Evolutionary conservation across 2,113 vertebrate species (phyloP), one percentile per base, ranked within the genome.

Genomic region (Romanogobio albipinnatus): DNA sequence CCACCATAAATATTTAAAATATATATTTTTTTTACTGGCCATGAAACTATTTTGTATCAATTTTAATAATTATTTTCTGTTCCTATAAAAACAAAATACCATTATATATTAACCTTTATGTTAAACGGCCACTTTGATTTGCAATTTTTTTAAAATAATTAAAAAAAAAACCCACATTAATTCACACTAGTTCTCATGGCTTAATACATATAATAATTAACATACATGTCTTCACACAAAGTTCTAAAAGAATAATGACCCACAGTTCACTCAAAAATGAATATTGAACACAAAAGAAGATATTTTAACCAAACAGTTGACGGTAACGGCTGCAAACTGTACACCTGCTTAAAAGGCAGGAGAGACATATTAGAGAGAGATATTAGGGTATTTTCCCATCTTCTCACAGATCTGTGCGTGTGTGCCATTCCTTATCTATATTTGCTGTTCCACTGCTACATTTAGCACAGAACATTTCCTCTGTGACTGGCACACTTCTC

Each of bases 381-480:
- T 33, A 66, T 26, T 13, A 19, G 29, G 29, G 5, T 56, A 26
- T 62, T 87, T 45, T 47, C 14, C 22, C 59, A 77, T 66, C 71
- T 81, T 47, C 62, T 81, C 2, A 17, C 2, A n/a, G 66, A 43
- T 24, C 17, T 29, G 33, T 58, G 15, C 14, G 56, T 83, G 51
- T 51, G 70, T 8, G 5, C 1, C 17, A 14, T 29, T 70, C 29
- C 61, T 59, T 36, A 76, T 81, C 70, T 49, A 58, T 47, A 56
- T 84, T 24, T 53, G 80, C 43, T 29, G 76, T 84, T 78, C 49
- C 62, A 33, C 43, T 68, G 61, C 61, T 68, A 26, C 19, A 49
- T 64, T 81, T 71, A 75, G 81, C 22, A 59, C 19, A 53, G 74
- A 73, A 47, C n/a, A 66, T 39, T 88, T 78, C 76, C 76, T 71